phyloP scores from a whole-genome alignment of 2,888 invertebrate genomes.

The Bellardia bayeri region DNA sequence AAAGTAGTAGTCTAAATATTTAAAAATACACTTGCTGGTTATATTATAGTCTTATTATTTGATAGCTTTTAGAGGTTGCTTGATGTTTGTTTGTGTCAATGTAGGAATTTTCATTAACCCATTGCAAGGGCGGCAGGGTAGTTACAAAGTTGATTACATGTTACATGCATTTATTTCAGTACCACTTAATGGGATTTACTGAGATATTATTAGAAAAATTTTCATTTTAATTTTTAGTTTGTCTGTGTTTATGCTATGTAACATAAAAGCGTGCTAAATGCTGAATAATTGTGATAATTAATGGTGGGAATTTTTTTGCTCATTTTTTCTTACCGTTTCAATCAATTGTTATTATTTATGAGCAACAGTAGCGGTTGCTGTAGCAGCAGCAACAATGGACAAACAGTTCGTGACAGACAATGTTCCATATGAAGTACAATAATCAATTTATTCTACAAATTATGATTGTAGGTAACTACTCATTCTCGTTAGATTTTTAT shows the following conservation, averaged over 20 bases:
- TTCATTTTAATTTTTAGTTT: not conserved
- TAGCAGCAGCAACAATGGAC: not conserved
- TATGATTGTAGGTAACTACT: not conserved
- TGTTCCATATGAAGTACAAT: not conserved
- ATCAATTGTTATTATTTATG: not conserved
- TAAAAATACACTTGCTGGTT: too few species aligned
- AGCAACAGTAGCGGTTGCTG: not conserved
- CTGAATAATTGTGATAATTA: constrained; percentile 67
- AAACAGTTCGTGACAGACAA: not conserved
- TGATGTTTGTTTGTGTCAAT: too few species aligned
- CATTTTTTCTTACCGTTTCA: not conserved
- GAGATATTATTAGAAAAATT: constrained; percentile 17
- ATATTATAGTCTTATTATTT: too few species aligned
- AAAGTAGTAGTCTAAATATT: too few species aligned
- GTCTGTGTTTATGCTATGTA: not conserved
- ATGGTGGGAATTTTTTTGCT: constrained; percentile 63
- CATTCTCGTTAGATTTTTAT: constrained; percentile 7
- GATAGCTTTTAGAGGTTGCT: too few species aligned
- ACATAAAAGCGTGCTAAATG: constrained; percentile 61
- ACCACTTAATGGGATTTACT: constrained; percentile 18
- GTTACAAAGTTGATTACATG: too few species aligned
- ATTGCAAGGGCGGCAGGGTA: too few species aligned
- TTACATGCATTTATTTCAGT: not conserved
- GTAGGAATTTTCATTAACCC: too few species aligned
- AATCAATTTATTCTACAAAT: constrained; percentile 47